Evolutionary conservation across 2,797 vertebrate species (phyloP).

Genomic region (Allobates femoralis): DNA sequence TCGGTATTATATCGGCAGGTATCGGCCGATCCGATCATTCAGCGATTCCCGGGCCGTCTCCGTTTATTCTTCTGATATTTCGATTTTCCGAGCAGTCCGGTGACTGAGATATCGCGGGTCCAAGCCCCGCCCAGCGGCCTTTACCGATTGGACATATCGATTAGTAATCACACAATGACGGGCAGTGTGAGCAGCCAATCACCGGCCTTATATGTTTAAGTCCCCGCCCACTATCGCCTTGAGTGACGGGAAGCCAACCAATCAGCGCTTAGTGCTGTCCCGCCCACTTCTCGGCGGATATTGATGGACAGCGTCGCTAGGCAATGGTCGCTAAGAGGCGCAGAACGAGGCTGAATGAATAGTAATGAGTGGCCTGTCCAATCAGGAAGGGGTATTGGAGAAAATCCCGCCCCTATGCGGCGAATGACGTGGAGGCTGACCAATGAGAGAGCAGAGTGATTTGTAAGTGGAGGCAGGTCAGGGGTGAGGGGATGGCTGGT

Average conservation of each 20-base stretch:
- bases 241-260: not conserved
- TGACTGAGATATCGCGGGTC: slow-evolving; percentile 47
- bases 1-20: slow-evolving; percentile 27
- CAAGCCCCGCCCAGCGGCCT: slow-evolving; percentile 58
- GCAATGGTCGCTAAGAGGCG: slow-evolving; percentile 24
- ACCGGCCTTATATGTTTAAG: not conserved
- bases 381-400: not conserved
- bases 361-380: not conserved
- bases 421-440: slow-evolving; percentile 18
- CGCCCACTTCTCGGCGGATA: not conserved
- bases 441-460: not conserved
- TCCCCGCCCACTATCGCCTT: not conserved
- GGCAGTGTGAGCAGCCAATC: slow-evolving; percentile 16
- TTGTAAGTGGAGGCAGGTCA: not conserved
- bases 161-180: slow-evolving; percentile 52
- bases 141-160: slow-evolving; percentile 63
- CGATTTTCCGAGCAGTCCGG: slow-evolving; percentile 34
- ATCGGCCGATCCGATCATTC: not conserved
- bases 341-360: not conserved
- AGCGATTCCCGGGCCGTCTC: not conserved
- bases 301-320: slow-evolving; percentile 21
- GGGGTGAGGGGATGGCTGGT: not conserved
- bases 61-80: slow-evolving; percentile 25
- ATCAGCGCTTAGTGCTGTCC: not conserved
- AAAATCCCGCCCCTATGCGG: not conserved